Evolutionary conservation across 2,888 invertebrate genomes (phyloP).

Genomic region (Plebejus argus): DNA sequence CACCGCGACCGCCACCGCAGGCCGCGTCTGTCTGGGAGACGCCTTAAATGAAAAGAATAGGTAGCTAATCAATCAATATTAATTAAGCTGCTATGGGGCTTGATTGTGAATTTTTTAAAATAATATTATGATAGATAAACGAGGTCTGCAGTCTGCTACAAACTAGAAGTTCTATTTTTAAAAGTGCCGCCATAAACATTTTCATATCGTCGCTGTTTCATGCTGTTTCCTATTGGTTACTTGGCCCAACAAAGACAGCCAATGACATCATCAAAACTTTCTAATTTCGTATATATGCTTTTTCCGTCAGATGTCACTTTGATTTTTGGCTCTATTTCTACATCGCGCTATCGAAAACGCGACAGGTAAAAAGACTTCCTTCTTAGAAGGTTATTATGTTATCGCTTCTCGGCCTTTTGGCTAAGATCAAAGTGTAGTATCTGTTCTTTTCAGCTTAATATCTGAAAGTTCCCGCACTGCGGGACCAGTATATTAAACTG

Average conservation of each 20-base stretch:
- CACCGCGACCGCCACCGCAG: too few species aligned
- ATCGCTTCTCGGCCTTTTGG: conserved; percentile 12
- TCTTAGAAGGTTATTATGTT: neutral
- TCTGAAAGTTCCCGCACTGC: too few species aligned
- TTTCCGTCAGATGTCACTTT: neutral
- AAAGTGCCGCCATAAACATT: neutral
- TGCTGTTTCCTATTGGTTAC: neutral
- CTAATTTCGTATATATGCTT: neutral
- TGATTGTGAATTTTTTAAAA: too few species aligned
- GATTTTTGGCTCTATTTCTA: neutral
- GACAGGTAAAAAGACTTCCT: neutral
- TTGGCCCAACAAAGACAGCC: neutral
- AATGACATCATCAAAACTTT: neutral
- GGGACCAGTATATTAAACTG: too few species aligned
- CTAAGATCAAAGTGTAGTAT: neutral
- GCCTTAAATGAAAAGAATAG: too few species aligned
- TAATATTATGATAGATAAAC: neutral
- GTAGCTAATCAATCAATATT: too few species aligned
- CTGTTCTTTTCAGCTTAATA: too few species aligned
- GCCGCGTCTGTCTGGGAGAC: too few species aligned
- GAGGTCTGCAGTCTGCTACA: neutral
- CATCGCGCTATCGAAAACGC: neutral
- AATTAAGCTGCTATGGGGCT: too few species aligned
- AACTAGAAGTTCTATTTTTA: neutral
- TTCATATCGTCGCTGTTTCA: too few species aligned